These are phyloP conservation scores for Paradoxurus hermaphroditus DNA, from an alignment of 2,113 vertebrate species.

Conservation along the genomic window DNA sequence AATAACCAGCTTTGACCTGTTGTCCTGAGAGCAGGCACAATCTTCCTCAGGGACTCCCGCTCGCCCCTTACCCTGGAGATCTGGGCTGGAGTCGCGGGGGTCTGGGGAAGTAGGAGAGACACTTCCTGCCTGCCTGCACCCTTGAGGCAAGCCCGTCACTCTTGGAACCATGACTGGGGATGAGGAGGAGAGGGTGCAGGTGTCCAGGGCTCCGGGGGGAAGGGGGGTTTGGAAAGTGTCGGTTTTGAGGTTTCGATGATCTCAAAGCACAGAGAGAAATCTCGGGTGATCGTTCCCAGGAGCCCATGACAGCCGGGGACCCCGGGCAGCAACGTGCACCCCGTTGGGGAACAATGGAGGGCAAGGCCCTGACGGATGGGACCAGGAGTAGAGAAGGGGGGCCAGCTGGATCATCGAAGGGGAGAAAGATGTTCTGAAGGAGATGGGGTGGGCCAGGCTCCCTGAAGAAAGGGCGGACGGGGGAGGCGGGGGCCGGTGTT, in stretches of 20 bases:
- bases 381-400: neutral
- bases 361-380: fast-evolving
- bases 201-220: fast-evolving
- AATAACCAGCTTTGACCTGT: neutral
- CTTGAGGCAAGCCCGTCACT: neutral
- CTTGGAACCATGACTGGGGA: neutral
- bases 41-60: fast-evolving
- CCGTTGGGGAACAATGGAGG: fast-evolving
- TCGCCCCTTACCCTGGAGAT: neutral
- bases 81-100: fast-evolving
- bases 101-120: neutral
- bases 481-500: fast-evolving
- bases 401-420: fast-evolving
- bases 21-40: neutral
- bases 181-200: neutral
- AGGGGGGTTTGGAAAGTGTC: no score
- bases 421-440: neutral
- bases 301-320: neutral
- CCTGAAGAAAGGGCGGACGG: neutral
- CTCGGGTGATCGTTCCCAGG: fast-evolving
- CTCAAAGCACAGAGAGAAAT: neutral
- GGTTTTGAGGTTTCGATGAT: no score
- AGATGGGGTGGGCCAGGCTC: neutral
- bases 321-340: fast-evolving
- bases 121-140: neutral